Base-by-base conservation (phyloP, 2,888 invertebrate species). In the Nomada fucata region DNA sequence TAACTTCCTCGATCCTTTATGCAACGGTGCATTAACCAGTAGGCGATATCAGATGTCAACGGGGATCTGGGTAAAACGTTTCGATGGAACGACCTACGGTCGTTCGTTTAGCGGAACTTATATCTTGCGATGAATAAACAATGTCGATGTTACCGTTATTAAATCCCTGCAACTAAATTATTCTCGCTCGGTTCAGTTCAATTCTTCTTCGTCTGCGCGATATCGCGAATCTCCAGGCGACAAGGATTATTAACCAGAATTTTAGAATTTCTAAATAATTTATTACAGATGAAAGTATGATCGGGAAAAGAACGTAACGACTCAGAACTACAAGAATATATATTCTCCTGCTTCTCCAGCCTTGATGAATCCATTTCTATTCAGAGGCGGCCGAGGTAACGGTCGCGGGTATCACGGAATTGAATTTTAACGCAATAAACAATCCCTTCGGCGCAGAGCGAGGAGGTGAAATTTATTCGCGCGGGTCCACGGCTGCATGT, bases 1-100 rank as follows among this genome's bases (percentile, higher is more conserved):
- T 89, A 83, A 89, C 89, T 89, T 89, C 68, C 83, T 64, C 71
- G 79, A 86, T 89, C 89, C 83, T 85, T 90, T 85, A 87, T 89
- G 88, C 86, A 86, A 82, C 76, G 84, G 80, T 82, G 84, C 88
- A 88, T 88, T 83, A 83, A 74, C 80, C 68, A 67, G 76, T 69
- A 75, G 77, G 73, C 86, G 76, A 70, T 82, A 85, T 78, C 89
- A 86, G 86, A 85, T 86, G 88, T 89, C 88, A 79, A 65, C 76
- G 79, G 55, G 57, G 59, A n/a, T 47, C 7, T 13, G 18, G 47
- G 23, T 15, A 15, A 18, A 47, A 13, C n/a, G 44, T 44, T 29
- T 11, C 26, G 29, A 26, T 53, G 29, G 7, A 36, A 1, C 29
- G 29, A 36, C 29, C 7, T 36, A 36, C 29, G 29, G 29, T 36